These are phyloP conservation scores for Phthorimaea operculella DNA, from an alignment of 1,140 invertebrate species.

Conservation along the genomic window DNA sequence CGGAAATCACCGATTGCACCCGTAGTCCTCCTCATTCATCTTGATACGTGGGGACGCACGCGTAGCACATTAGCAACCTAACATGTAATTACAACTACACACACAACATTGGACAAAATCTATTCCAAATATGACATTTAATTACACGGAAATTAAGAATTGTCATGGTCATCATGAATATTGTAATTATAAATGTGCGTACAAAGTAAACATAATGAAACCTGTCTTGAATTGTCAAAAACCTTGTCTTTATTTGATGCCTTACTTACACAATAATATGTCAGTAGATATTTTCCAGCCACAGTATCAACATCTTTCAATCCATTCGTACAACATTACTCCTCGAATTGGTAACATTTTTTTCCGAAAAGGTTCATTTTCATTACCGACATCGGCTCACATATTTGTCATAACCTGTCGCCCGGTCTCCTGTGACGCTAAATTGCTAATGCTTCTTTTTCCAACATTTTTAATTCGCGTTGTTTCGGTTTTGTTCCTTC, in stretches of 20 bases:
- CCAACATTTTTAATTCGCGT: conserved; percentile 59
- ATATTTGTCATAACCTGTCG: conserved; percentile 64
- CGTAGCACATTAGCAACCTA: too few relatives aligned
- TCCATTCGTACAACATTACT: conserved; percentile 22
- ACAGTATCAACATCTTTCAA: not conserved
- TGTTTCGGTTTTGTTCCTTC: conserved; percentile 54
- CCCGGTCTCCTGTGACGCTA: conserved; percentile 14
- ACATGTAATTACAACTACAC: too few relatives aligned
- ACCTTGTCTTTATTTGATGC: too few relatives aligned
- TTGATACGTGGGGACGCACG: not conserved
- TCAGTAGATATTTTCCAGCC: not conserved
- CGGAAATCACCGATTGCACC: not conserved
- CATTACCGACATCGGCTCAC: conserved; percentile 63
- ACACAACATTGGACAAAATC: too few relatives aligned
- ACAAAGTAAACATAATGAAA: too few relatives aligned
- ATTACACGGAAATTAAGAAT: too few relatives aligned
- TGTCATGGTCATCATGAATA: too few relatives aligned
- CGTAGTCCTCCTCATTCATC: not conserved
- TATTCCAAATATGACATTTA: too few relatives aligned
- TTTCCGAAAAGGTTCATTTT: conserved; percentile 57
- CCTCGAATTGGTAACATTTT: conserved; percentile 25
- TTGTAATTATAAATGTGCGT: too few relatives aligned
- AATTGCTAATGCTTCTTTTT: conserved; percentile 43
- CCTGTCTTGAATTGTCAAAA: too few relatives aligned
- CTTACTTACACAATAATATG: too few relatives aligned